Evolutionary conservation across 2,888 invertebrate genomes (phyloP).

Genomic region (Brachylomia viminalis): DNA sequence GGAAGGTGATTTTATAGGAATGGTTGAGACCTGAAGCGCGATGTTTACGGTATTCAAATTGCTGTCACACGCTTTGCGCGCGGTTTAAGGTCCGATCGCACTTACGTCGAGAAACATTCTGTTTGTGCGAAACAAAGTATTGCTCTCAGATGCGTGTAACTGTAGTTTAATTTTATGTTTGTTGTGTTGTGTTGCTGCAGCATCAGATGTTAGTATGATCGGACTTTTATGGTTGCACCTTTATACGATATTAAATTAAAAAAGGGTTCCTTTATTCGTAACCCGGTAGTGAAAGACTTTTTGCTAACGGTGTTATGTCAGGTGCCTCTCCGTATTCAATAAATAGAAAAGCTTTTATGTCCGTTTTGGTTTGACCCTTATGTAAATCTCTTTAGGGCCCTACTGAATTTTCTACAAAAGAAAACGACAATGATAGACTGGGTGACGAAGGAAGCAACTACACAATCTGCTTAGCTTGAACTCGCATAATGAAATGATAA

Average conservation of each 20-base stretch:
- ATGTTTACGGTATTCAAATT: conserved; percentile 88
- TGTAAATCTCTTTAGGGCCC: background rate
- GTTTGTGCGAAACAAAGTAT: conserved; percentile 45
- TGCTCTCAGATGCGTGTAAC: conserved; percentile 30
- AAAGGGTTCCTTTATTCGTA: conserved; percentile 69
- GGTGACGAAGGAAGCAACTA: background rate
- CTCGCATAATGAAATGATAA: background rate
- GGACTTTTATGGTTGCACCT: conserved; percentile 62
- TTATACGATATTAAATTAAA: conserved; percentile 68
- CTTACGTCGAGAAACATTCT: conserved; percentile 33
- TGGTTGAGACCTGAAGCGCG: conserved; percentile 82
- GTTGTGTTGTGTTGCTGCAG: conserved; percentile 9
- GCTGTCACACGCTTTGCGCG: conserved; percentile 79
- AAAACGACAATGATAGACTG: background rate
- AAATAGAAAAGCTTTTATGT: conserved; percentile 19
- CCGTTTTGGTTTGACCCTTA: conserved; percentile 5
- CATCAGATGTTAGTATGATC: conserved; percentile 13
- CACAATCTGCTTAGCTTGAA: background rate
- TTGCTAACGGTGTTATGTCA: conserved; percentile 29
- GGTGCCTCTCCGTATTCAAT: conserved; percentile 18
- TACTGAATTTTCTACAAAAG: background rate
- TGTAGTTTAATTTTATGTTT: conserved; percentile 8
- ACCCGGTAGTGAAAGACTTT: conserved; percentile 23
- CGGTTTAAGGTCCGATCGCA: conserved; percentile 65
- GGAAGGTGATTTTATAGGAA: conserved; percentile 74